phyloP scores from a whole-genome alignment of 2,888 invertebrate genomes.

The Harpalus rufipes region DNA sequence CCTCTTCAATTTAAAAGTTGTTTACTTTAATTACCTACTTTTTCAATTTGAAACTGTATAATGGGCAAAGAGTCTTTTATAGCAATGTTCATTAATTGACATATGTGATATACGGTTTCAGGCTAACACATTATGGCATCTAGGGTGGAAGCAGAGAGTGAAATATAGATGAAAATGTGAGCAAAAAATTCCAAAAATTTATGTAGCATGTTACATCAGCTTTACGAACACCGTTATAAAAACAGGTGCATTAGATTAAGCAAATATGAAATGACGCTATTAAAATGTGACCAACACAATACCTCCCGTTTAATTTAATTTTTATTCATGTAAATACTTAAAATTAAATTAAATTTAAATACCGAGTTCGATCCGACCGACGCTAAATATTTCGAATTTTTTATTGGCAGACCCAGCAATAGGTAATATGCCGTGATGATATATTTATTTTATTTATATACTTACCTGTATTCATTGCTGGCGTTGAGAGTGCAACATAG shows the following conservation, averaged over 20 bases:
- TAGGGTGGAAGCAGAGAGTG: constrained; percentile 35
- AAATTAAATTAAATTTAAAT: no score
- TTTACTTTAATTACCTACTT: constrained; percentile 25
- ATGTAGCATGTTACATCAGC: constrained; percentile 33
- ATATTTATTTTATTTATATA: no score
- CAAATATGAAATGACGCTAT: constrained; percentile 1
- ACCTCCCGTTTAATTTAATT: no score
- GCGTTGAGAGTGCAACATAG: no score
- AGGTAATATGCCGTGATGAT: no score
- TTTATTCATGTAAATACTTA: no score
- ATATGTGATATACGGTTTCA: constrained; percentile 25
- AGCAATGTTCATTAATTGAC: constrained; percentile 39
- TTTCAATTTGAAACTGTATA: constrained; percentile 14
- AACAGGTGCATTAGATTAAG: constrained; percentile 17
- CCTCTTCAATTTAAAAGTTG: neutral
- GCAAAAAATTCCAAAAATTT: constrained; percentile 34
- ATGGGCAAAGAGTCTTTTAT: constrained; percentile 38
- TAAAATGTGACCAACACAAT: no score
- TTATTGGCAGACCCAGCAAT: no score
- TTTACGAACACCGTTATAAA: constrained; percentile 34
- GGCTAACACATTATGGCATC: constrained; percentile 43
- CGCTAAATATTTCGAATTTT: no score
- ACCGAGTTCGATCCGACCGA: no score
- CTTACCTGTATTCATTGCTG: no score
- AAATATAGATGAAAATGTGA: constrained; percentile 38